A percentile compares a stretch with the other conserved stretches of the same genome.
Evolutionary conservation across 1,140 invertebrate genomes (phyloP).

Genomic region (Hycleus cichorii): DNA sequence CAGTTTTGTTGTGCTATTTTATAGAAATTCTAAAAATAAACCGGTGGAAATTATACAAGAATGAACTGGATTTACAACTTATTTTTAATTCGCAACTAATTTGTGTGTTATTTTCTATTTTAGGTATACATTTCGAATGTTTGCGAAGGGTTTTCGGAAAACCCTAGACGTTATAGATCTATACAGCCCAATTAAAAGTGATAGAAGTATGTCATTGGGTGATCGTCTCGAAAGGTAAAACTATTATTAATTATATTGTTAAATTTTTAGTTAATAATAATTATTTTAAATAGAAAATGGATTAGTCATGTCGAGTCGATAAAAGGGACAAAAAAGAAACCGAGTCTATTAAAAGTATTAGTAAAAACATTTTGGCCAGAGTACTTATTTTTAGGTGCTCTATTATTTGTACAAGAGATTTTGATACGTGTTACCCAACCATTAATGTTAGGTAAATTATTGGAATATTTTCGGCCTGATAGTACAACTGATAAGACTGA

Average conservation of each 20-base stretch:
- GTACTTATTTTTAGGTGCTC: constrained; percentile 34
- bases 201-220: constrained; percentile 46
- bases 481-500: constrained; percentile 36
- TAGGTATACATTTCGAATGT: constrained; percentile 50
- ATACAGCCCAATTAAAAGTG: constrained; percentile 47
- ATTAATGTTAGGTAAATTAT: constrained; percentile 47
- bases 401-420: constrained; percentile 33
- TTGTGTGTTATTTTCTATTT: constrained; percentile 19
- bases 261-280: too few species aligned
- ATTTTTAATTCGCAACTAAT: too few species aligned
- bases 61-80: too few species aligned
- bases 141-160: constrained; percentile 49
- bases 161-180: constrained; percentile 49
- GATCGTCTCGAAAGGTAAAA: constrained; percentile 47
- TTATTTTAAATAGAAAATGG: constrained; percentile 33
- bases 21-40: too few species aligned
- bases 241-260: too few species aligned
- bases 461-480: constrained; percentile 47
- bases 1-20: too few species aligned
- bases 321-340: constrained; percentile 29
- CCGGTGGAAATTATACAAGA: too few species aligned
- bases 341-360: constrained; percentile 41
- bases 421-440: constrained; percentile 40
- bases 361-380: constrained; percentile 41
- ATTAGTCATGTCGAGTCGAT: constrained; percentile 35